Evolutionary conservation across 2,888 invertebrate genomes (phyloP).

Genomic region (Clanis bilineata): DNA sequence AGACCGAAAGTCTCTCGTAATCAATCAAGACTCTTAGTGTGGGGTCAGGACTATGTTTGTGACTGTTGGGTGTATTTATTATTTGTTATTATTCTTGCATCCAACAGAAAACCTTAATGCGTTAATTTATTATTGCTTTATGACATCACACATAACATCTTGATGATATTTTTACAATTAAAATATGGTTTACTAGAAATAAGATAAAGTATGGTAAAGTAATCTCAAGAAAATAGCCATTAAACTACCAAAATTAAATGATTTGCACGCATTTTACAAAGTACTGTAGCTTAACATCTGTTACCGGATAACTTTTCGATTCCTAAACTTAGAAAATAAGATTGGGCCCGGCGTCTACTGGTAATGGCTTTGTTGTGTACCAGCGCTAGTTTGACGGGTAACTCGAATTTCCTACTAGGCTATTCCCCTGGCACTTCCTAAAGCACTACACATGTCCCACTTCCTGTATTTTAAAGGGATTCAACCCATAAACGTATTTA

Average conservation of each 20-base stretch:
- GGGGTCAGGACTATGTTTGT: too few relatives aligned
- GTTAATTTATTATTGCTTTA: too few relatives aligned
- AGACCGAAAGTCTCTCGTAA: too few relatives aligned
- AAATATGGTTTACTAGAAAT: too few relatives aligned
- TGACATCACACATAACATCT: too few relatives aligned
- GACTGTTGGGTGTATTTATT: too few relatives aligned
- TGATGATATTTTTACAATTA: too few relatives aligned
- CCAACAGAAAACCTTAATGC: too few relatives aligned
- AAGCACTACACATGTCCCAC: constrained; percentile 49
- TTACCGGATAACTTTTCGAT: constrained; percentile 50
- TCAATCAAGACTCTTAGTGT: too few relatives aligned
- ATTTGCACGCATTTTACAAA: constrained; percentile 6
- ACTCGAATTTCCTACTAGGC: constrained; percentile 53
- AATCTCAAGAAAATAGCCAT: constrained; percentile 13
- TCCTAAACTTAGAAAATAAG: constrained; percentile 62
- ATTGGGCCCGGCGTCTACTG: constrained; percentile 53
- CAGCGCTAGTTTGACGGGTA: constrained; percentile 56
- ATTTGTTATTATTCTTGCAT: too few relatives aligned
- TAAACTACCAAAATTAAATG: constrained; percentile 9
- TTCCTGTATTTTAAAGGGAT: constrained; percentile 40
- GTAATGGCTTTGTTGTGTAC: constrained; percentile 76
- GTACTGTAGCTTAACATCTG: constrained; percentile 35
- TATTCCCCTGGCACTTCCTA: constrained; percentile 54
- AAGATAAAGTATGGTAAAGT: too few relatives aligned
- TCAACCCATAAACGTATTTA: constrained; percentile 22